Evolutionary conservation across 2,888 invertebrate genomes (phyloP), one percentile per base, ranked within the genome.

Genomic region (Liodrosophila aerea): DNA sequence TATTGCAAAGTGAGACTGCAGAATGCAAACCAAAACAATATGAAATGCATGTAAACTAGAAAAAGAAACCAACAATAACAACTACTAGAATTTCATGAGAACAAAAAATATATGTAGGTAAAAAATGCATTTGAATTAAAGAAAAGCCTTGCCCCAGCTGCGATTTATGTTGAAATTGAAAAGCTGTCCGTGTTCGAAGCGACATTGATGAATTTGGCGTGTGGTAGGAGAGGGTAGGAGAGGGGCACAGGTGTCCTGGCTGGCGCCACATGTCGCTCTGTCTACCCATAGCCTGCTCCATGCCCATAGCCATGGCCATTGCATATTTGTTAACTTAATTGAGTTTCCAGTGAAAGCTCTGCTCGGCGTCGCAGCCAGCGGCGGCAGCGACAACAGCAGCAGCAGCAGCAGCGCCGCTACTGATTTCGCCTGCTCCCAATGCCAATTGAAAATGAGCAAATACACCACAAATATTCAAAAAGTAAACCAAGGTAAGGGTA

Each of bases 271-370:
- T 33, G 7, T 16, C 37, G 22, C 22, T n/a, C n/a, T 22, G 22
- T 5, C 22, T 22, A 22, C 22, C 2, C 22, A 22, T 22, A 22
- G 22, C 22, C 1, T 2, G 8, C 13, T 15, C 15, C 8, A 7
- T 12, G 11, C 34, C 13, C 33, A 7, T 8, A 1, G 13, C n/a
- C 36, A 30, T 31, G 31, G 60, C 33, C 46, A 37, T 50, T 33
- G 41, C 50, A 47, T 45, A 73, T 60, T 65, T 65, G 62, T 70
- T 62, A 62, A 65, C 73, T 73, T 73, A 73, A 73, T 74, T 73
- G 70, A 63, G 75, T 74, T 73, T 63, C n/a, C 56, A 70, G 62
- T 56, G 70, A 70, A 70, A 70, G 65, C 64, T 40, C 16, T 56
- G 44, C n/a, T 9, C 11, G 31, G 15, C 27, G n/a, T n/a, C n/a